Conservation (phyloP, 2,888 invertebrate genomes). For the Craniophora ligustri region DNA sequence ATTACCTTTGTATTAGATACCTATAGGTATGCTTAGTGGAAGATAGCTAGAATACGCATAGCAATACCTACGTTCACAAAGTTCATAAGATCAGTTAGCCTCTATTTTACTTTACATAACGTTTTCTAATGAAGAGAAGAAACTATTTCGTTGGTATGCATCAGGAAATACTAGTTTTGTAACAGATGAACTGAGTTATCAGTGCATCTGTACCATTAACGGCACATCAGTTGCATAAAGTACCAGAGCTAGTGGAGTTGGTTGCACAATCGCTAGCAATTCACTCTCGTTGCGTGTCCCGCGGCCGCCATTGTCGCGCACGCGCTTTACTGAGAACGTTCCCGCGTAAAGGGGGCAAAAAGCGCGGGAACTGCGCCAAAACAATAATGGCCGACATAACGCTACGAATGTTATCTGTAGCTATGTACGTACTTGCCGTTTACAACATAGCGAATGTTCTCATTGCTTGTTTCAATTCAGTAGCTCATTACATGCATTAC, state of each 20-base stretch:
- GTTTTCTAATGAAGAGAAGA: constrained; percentile 36
- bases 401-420: constrained; percentile 84
- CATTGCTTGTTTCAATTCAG: constrained; percentile 67
- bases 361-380: constrained; percentile 84
- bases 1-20: too few relatives aligned
- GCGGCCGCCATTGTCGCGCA: constrained; percentile 82
- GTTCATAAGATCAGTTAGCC: constrained; percentile 23
- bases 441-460: constrained; percentile 81
- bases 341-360: constrained; percentile 85
- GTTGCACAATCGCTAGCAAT: constrained; percentile 83
- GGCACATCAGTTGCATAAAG: constrained; percentile 83
- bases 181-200: constrained; percentile 72
- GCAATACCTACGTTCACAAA: constrained; percentile 7
- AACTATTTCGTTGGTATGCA: constrained; percentile 44
- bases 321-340: constrained; percentile 86
- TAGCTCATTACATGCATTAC: constrained; percentile 40
- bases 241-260: constrained; percentile 62
- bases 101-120: constrained; percentile 41
- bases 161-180: constrained; percentile 64
- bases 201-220: constrained; percentile 78
- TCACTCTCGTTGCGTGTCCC: constrained; percentile 82
- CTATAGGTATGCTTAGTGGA: not conserved
- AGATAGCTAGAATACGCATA: constrained; percentile 1
- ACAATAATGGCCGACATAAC: constrained; percentile 87
- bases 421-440: constrained; percentile 62